Evolutionary conservation across 2,888 invertebrate species (phyloP), one percentile per base, ranked within the genome.

Genomic region (Eueremaeus valkanovi): DNA sequence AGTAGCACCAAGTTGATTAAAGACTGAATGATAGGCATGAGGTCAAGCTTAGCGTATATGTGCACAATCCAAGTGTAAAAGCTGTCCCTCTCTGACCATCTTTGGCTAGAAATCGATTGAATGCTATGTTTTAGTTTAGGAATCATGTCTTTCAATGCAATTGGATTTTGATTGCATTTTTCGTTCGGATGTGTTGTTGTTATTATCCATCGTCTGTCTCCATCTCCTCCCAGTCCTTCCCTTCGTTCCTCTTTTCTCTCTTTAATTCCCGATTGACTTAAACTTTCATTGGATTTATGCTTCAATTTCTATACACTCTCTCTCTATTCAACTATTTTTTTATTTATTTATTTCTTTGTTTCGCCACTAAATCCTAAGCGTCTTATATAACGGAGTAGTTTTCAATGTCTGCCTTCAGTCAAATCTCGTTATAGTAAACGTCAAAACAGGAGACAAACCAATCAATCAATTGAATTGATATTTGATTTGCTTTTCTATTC

Each of bases 221-320:
- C 27, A 24, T 29, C 29, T 58, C 9, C 27, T 31, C 31, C 21
- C 11, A 3, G 2, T 55, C 55, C 24, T 24, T 55, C 21, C 21
- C 42, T 11, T 18, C 13, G 2, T 45, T 18, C 18, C 42, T 45
- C 40, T 40, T 11, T 40, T 11, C 40, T 40, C 58, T 58, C 58
- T 58, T 58, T 58, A 58, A 58, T 58, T 58, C 58, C 58, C 58
- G 27, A 27, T 31, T 58, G 58, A 58, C 58, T 58, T 58, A 27
- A 58, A 58, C 58, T 58, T 58, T 58, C 31, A 58, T 58, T 58
- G 58, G 29, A 58, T 58, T 58, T 49, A 49, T 58, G 58, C 58
- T 29, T 58, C 58, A 58, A 58, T 58, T 58, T 58, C 58, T 11
- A 49, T 49, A 21, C 49, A n/a, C 49, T 49, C 49, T n/a, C 6